Evolutionary conservation across 2,113 vertebrate genomes (phyloP).

Genomic region (Australoheros scitulus): DNA sequence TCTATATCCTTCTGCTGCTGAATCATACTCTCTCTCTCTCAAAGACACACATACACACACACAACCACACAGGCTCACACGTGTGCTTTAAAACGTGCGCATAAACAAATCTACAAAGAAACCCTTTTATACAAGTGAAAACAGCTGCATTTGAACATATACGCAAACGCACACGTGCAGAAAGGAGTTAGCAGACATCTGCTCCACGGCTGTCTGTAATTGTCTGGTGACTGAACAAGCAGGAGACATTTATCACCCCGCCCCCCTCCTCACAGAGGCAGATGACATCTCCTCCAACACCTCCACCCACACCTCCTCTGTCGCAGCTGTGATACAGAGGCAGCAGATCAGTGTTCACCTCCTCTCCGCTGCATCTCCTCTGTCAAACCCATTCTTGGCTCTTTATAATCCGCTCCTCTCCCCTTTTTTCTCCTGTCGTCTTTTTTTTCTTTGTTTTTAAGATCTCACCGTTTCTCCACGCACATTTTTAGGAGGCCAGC

Average conservation of each 20-base stretch:
- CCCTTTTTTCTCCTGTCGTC: conserved; percentile 27
- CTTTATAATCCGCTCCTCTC: conserved; percentile 25
- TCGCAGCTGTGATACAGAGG: conserved; percentile 25
- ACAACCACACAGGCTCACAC: neutral
- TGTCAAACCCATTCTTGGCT: conserved; percentile 19
- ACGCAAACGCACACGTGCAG: neutral
- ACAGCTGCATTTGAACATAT: neutral
- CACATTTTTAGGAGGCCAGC: neutral
- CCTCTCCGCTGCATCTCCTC: conserved; percentile 11
- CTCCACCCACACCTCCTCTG: conserved; percentile 56
- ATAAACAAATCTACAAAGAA: neutral
- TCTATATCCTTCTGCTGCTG: conserved; percentile 20
- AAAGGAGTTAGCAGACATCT: conserved; percentile 51
- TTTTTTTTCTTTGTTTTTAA: neutral
- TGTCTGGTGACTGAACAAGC: conserved; percentile 59
- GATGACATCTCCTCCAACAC: conserved; percentile 56
- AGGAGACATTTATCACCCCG: conserved; percentile 70
- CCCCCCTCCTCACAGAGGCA: conserved; percentile 33
- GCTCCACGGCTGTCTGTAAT: conserved; percentile 59
- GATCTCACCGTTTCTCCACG: neutral
- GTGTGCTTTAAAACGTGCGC: neutral
- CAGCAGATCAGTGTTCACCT: conserved; percentile 18
- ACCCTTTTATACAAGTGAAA: neutral
- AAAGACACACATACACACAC: neutral
- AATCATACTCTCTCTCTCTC: neutral